Base-by-base conservation (phyloP, 2,888 invertebrate genomes). In the Erpobdella octoculata region DNA sequence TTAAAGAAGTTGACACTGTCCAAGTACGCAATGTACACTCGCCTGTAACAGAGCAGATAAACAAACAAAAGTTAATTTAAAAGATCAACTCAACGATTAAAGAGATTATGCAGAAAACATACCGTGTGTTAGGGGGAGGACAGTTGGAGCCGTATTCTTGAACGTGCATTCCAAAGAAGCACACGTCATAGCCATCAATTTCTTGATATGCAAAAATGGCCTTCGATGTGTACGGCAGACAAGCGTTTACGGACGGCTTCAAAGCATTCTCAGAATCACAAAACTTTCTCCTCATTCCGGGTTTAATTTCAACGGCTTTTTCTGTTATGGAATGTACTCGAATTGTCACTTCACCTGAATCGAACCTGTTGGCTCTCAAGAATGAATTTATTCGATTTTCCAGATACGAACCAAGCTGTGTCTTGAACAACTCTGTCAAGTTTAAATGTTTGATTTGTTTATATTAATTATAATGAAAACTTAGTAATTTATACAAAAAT, bases 161-260 rank as follows among this genome's bases (percentile, higher is more conserved):
- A 31, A 99, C 98, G 84, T 99, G 98, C 93, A 99, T 96, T 76
- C 98, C 98, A 85, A 99, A 99, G 87, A 99, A 97, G 85, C 97
- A 98, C 15, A 98, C 94, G 85, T 99, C 98, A 61, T 91, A 90
- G 64, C 97, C 97, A 82, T 98, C 96, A 71, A 98, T 91, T 82
- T 98, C 96, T 85, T 99, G 97, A 85, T 98, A 99, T 71, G 98
- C 98, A 86, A 98, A 99, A 77, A 99, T 86, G 15, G 98, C 97
- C 86, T 99, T 99, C 75, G 98, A 94, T 77, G 94, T 87, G 85
- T 96, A 98, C 8, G 97, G 96, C 85, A 97, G 98, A 81, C 92
- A 92, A 8, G 90, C 88, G 74, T 89, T 88, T 85, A 97, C 88
- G 58, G n/a, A 6, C 4, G 25, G 4, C 2, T 31, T n/a, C 1